Conservation (phyloP, 2,113 vertebrate species). For the Austrofundulus limnaeus region DNA sequence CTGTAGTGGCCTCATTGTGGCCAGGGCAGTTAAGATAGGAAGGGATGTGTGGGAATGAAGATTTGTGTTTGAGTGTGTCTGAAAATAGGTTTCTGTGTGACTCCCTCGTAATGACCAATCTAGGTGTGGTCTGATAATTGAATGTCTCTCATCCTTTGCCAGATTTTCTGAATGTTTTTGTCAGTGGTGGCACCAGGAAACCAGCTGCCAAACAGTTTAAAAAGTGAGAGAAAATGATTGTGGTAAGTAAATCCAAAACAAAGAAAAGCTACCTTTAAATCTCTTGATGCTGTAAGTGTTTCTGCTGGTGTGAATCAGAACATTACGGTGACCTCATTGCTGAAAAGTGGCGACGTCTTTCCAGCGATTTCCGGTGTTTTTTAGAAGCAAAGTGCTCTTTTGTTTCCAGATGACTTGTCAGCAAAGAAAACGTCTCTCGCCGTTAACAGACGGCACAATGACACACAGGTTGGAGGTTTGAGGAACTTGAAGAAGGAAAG, state of each 20-base stretch:
- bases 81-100: slow-evolving; percentile 19
- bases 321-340: slow-evolving; percentile 12
- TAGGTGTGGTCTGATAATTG: slow-evolving; percentile 45
- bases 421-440: slow-evolving; percentile 43
- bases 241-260: not conserved
- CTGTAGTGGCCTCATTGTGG: slow-evolving; percentile 42
- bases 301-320: slow-evolving; percentile 1
- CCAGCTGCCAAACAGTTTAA: slow-evolving; percentile 57
- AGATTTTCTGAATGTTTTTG: slow-evolving; percentile 37
- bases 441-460: slow-evolving; percentile 30
- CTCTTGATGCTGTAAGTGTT: not conserved
- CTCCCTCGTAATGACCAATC: slow-evolving; percentile 27
- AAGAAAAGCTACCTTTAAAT: not conserved
- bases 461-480: slow-evolving; percentile 30
- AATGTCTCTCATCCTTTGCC: slow-evolving; percentile 59
- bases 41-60: slow-evolving; percentile 68
- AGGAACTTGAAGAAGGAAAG: slow-evolving; percentile 40
- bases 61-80: slow-evolving; percentile 20
- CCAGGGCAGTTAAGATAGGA: slow-evolving; percentile 56
- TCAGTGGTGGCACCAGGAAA: slow-evolving; percentile 46
- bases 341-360: slow-evolving; percentile 26
- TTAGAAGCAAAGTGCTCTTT: slow-evolving; percentile 42
- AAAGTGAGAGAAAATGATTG: slow-evolving; percentile 26
- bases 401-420: slow-evolving; percentile 64
- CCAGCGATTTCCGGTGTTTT: slow-evolving; percentile 42